These are phyloP conservation scores for Zingel zingel DNA, from an alignment of 2,113 vertebrate genomes.

Conservation along the genomic window DNA sequence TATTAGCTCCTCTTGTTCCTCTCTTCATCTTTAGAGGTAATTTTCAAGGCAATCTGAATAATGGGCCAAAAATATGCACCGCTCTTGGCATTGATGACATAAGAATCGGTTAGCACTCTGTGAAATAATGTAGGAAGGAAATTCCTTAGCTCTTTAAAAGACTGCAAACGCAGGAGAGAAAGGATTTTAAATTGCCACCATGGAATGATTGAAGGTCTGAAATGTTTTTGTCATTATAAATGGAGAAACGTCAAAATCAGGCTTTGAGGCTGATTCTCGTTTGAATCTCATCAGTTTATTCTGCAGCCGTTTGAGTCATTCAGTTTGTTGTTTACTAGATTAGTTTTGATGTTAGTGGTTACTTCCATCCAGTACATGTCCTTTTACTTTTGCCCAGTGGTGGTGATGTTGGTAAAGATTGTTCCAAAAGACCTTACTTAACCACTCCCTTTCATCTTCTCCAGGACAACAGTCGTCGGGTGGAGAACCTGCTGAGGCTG, in stretches of 20 bases:
- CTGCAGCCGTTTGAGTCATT: background rate
- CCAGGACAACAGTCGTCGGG: constrained; percentile 97
- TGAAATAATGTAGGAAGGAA: constrained; percentile 36
- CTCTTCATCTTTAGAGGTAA: constrained; percentile 29
- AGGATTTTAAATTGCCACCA: constrained; percentile 4
- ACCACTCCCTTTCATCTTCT: background rate
- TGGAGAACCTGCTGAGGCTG: constrained; percentile 94
- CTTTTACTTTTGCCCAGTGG: background rate
- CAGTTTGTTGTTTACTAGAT: background rate
- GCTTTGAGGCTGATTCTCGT: background rate
- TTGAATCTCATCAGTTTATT: background rate
- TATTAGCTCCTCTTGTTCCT: constrained; percentile 7
- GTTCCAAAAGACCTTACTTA: constrained; percentile 4
- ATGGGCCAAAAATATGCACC: constrained; percentile 31
- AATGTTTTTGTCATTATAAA: constrained; percentile 9
- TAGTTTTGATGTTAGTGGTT: background rate
- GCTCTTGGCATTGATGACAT: constrained; percentile 37
- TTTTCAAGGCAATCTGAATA: constrained; percentile 50
- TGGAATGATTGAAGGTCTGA: constrained; percentile 20
- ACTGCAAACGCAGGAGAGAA: background rate
- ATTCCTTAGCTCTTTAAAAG: constrained; percentile 18
- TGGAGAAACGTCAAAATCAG: background rate
- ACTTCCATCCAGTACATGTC: background rate
- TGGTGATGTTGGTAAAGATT: background rate
- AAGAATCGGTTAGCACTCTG: constrained; percentile 37